Conservation (phyloP, 2,797 vertebrate species). For the Acridotheres tristis region DNA sequence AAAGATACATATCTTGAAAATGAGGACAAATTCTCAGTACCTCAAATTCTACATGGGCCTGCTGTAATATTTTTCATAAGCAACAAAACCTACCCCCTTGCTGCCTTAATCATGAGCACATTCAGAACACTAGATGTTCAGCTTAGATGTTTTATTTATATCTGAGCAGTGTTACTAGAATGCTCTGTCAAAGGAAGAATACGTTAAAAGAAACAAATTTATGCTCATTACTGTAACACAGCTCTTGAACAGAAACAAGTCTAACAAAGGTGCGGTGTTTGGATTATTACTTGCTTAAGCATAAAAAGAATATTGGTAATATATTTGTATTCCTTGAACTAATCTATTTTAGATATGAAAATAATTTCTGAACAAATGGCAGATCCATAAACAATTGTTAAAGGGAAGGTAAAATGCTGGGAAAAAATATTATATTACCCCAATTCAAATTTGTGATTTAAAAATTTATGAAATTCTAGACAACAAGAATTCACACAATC, state of each 20-base stretch:
- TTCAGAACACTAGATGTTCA: not conserved
- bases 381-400: not conserved
- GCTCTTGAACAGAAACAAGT: not conserved
- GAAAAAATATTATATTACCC: not conserved
- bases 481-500: not conserved
- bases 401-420: not conserved
- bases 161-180: not conserved
- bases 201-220: not conserved
- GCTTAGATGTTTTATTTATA: not conserved
- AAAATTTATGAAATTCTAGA: not conserved
- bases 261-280: not conserved
- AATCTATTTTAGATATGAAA: not conserved
- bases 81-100: not conserved
- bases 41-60: not conserved
- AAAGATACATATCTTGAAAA: not conserved
- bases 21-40: not conserved
- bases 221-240: not conserved
- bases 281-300: not conserved
- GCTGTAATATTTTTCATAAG: not conserved
- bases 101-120: not conserved
- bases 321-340: not conserved
- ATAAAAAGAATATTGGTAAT: not conserved
- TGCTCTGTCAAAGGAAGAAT: not conserved
- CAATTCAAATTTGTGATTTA: not conserved
- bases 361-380: not conserved